These are phyloP conservation scores for Caenorhabditis uteleia DNA, from an alignment of 2,888 invertebrate genomes.

Conservation along the genomic window DNA sequence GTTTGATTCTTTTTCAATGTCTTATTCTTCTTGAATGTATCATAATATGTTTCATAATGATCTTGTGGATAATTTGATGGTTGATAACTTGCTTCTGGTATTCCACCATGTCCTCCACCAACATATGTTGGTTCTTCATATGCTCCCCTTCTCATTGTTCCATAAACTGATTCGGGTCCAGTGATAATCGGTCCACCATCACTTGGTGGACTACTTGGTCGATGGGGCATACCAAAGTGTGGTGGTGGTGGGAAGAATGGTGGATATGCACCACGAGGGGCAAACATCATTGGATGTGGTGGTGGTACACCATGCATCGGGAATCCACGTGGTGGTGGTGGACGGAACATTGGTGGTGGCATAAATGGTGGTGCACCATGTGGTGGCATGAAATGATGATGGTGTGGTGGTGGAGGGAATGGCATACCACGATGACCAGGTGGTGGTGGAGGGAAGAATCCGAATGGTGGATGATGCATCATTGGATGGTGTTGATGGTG, in stretches of 20 bases:
- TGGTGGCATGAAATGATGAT: not conserved
- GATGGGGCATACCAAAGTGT: conserved; percentile 21
- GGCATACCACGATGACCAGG: conserved; percentile 4
- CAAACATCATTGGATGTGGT: conserved; percentile 43
- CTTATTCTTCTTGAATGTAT: conserved; percentile 57
- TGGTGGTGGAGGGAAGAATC: conserved; percentile 38
- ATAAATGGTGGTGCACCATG: conserved; percentile 40
- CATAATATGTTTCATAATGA: conserved; percentile 66
- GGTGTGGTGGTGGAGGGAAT: conserved; percentile 10
- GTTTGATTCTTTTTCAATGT: conserved; percentile 35
- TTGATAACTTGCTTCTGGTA: conserved; percentile 54
- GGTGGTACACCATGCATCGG: conserved; percentile 53
- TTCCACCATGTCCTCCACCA: conserved; percentile 69
- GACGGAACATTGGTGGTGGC: conserved; percentile 20
- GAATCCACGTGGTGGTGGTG: conserved; percentile 40
- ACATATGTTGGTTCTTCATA: conserved; percentile 74
- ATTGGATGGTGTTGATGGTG: conserved; percentile 5
- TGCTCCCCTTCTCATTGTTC: conserved; percentile 50
- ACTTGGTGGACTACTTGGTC: conserved; percentile 17
- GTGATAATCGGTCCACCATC: conserved; percentile 64
- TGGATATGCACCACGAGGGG: conserved; percentile 6
- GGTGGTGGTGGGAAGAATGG: conserved; percentile 34
- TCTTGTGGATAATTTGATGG: conserved; percentile 60
- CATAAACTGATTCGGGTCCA: conserved; percentile 64
- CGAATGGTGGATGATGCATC: conserved; percentile 14